Evolutionary conservation across 2,113 vertebrate genomes (phyloP), one percentile per base, ranked within the genome.

Genomic region (Theristicus caerulescens): DNA sequence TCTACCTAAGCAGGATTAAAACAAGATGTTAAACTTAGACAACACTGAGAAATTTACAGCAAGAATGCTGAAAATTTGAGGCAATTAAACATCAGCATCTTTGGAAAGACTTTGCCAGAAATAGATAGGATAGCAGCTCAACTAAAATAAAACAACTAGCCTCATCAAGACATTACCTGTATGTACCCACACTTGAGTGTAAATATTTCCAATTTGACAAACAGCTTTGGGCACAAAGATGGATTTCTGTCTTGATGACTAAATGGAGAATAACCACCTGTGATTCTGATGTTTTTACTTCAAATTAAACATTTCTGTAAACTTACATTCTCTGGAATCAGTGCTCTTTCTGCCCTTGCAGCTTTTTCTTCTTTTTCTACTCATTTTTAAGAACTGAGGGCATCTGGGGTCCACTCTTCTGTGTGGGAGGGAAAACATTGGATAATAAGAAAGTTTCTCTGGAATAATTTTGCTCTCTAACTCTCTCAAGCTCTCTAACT

Each of bases 271-370:
- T 15, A 77, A 55, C 12, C 16, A 57, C 18, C 11, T 67, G 51
- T 2, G 15, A 65, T 51, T 91, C 58, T 55, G 20, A 31, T 44
- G 12, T 36, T 82, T 78, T 82, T 40, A 87, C 20, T 90, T 93
- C 24, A 64, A 74, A 72, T 46, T 17, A 92, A 95, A 51, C 6
- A 87, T 84, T 59, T 42, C 61, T 76, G 52, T 71, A 66, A 96
- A 98, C 98, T 99, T 98, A 99, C 98, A 98, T 98, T 98, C 98
- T 95, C 96, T 98, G 96, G 97, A 97, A 98, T 98, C 98, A 96
- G 98, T 98, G 83, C 97, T 98, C 96, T 98, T 99, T 97, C 98
- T 98, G 94, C 97, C 98, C 94, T 96, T 98, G 96, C 95, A 98
- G 94, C 94, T 98, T 96, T 98, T 98, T 97, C 98, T 99, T 97